Evolutionary conservation across 2,888 invertebrate genomes (phyloP).

Genomic region (Willowsia nigromaculata): DNA sequence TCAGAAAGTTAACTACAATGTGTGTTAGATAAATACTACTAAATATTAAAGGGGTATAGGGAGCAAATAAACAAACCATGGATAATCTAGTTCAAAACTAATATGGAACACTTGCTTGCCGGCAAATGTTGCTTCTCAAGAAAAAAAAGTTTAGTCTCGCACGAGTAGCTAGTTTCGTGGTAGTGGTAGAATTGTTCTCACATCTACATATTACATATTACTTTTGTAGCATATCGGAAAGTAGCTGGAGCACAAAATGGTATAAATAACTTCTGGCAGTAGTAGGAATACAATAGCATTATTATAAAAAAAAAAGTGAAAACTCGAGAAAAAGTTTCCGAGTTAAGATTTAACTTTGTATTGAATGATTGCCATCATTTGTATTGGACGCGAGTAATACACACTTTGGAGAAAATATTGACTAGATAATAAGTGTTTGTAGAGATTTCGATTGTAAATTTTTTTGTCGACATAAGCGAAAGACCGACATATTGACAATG

Average conservation of each 20-base stretch:
- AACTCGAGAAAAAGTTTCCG: slow-evolving; percentile 40
- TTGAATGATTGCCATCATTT: slow-evolving; percentile 67
- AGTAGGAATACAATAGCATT: not conserved
- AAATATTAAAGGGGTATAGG: not conserved
- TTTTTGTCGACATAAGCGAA: too few relatives aligned
- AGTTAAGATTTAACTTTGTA: slow-evolving; percentile 36
- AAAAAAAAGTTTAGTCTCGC: not conserved
- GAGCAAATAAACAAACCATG: not conserved
- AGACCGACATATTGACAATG: too few relatives aligned
- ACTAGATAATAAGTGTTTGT: not conserved
- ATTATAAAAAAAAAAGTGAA: slow-evolving; percentile 49
- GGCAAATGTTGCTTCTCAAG: slow-evolving; percentile 36
- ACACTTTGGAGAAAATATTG: not conserved
- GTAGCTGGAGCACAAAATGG: not conserved
- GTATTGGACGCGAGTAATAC: slow-evolving; percentile 56
- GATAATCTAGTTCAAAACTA: slow-evolving; percentile 23
- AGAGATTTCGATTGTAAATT: not conserved
- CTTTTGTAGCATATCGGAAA: not conserved
- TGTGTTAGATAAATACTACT: not conserved
- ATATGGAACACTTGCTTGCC: slow-evolving; percentile 16
- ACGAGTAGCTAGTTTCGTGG: not conserved
- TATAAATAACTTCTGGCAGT: not conserved
- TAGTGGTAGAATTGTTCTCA: not conserved
- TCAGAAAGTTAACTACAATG: not conserved
- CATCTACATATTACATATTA: too few relatives aligned